Evolutionary conservation across 2,888 invertebrate genomes (phyloP).

Genomic region (Suillia variegata): DNA sequence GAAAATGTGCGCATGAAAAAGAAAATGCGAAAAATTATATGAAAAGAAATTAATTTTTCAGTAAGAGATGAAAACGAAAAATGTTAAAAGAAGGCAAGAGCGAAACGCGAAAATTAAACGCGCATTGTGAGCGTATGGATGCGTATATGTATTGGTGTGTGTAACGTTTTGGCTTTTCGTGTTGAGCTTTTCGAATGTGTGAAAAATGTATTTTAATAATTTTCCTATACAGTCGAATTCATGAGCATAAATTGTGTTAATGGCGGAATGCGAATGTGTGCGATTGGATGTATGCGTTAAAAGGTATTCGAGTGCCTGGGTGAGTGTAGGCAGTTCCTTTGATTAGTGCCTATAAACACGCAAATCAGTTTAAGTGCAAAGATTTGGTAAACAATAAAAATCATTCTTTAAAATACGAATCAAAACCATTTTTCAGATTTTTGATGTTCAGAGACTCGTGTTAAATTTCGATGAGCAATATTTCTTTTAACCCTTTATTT

Average conservation of each 20-base stretch:
- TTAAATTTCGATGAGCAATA: no score
- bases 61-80: conserved; percentile 31
- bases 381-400: no score
- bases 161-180: conserved; percentile 8
- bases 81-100: background rate
- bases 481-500: no score
- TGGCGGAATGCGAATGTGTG: no score
- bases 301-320: no score
- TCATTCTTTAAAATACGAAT: no score
- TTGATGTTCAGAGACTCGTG: no score
- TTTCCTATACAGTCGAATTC: conserved; percentile 19
- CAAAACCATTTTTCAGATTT: no score
- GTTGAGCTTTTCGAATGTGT: conserved; percentile 10
- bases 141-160: background rate
- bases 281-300: no score
- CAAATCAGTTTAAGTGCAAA: no score
- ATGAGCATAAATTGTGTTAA: background rate
- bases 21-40: conserved; percentile 33
- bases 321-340: no score
- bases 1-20: background rate
- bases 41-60: conserved; percentile 42
- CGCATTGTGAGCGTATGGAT: background rate
- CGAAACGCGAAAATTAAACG: background rate
- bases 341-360: no score
- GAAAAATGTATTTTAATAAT: conserved; percentile 23